These are phyloP conservation scores for Drymonia ruficornis DNA, from an alignment of 2,888 invertebrate genomes.

Conservation along the genomic window DNA sequence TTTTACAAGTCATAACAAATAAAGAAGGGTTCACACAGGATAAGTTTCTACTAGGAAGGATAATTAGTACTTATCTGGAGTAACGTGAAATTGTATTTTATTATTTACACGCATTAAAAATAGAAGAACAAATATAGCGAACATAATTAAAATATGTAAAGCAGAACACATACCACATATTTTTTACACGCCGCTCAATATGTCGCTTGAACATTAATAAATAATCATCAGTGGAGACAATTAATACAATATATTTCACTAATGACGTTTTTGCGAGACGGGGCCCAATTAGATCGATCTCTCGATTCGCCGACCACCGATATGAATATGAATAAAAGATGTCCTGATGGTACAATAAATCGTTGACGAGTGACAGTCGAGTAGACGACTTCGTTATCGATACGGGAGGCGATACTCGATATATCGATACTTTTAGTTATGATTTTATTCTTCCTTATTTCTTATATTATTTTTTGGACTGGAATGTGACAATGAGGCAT, in stretches of 20 bases:
- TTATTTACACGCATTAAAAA: no score
- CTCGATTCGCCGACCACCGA: conserved; percentile 32
- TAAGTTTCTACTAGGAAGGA: not conserved
- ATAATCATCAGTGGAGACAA: conserved; percentile 29
- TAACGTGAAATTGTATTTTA: no score
- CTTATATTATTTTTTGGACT: not conserved
- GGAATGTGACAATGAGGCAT: no score
- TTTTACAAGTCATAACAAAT: no score
- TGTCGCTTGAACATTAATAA: conserved; percentile 13
- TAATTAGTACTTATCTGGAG: no score
- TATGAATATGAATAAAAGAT: conserved; percentile 71
- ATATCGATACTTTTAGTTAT: conserved; percentile 10
- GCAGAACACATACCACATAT: not conserved
- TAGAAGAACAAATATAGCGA: conserved; percentile 8
- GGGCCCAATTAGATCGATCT: conserved; percentile 54
- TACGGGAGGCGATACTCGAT: conserved; percentile 28
- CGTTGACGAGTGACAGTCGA: conserved; percentile 52
- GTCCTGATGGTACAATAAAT: conserved; percentile 59
- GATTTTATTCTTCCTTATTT: conserved; percentile 7
- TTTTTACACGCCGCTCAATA: not conserved
- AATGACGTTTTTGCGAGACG: conserved; percentile 46
- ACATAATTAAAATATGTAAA: conserved; percentile 7
- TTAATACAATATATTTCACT: conserved; percentile 42
- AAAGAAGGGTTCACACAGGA: no score
- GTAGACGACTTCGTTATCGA: conserved; percentile 32